Evolutionary conservation across 2,888 invertebrate species (phyloP).

Genomic region (Scaptomyza cyrtandrae): DNA sequence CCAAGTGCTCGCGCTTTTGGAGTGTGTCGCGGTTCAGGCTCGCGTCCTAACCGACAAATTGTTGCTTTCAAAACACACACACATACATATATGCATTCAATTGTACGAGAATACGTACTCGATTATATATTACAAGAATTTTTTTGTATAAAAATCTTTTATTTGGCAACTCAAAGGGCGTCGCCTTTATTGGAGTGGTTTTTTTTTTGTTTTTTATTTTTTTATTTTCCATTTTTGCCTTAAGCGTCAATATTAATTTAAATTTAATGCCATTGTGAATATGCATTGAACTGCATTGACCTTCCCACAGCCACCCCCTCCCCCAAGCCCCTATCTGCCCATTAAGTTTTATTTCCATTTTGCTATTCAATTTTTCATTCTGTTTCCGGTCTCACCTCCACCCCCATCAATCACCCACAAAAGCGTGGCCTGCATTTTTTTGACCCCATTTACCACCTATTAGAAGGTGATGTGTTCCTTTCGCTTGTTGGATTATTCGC

Average conservation of each 20-base stretch:
- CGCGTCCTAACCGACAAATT: slow-evolving; percentile 60
- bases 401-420: not conserved
- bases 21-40: slow-evolving; percentile 5
- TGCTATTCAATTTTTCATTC: slow-evolving; percentile 41
- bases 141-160: not conserved
- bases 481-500: not conserved
- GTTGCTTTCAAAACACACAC: slow-evolving; percentile 33
- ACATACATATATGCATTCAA: not conserved
- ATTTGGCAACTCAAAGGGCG: not conserved
- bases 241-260: slow-evolving; percentile 54
- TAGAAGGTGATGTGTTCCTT: slow-evolving; percentile 22
- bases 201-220: too few species aligned
- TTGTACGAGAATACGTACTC: not conserved
- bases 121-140: not conserved
- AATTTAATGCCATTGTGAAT: slow-evolving; percentile 61
- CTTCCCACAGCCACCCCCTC: too few species aligned
- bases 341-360: slow-evolving; percentile 12
- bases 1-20: slow-evolving; percentile 17
- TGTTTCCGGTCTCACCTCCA: slow-evolving; percentile 25
- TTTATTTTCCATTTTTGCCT: too few species aligned
- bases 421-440: slow-evolving; percentile 22
- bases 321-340: not conserved
- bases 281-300: slow-evolving; percentile 34
- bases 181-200: slow-evolving; percentile 1
- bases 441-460: slow-evolving; percentile 12